These are phyloP conservation scores for Heteractis magnifica DNA, from an alignment of 92 coral and sea anemone species.

Conservation along the genomic window DNA sequence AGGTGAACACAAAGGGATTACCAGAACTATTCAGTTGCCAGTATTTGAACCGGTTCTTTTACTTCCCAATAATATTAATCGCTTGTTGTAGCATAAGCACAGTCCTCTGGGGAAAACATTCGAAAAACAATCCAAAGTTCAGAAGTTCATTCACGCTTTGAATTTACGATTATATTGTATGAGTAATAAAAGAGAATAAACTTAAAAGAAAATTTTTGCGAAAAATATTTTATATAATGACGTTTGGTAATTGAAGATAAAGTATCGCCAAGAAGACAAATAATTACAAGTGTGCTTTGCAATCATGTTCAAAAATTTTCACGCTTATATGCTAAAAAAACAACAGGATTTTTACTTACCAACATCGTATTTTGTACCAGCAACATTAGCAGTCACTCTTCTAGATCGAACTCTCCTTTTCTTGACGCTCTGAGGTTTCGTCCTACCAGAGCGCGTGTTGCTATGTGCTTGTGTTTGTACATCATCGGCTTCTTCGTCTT, in stretches of 20 bases:
- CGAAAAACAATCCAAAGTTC: background rate
- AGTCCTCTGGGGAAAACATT: background rate
- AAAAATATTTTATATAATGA: background rate
- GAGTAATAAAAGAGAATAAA: background rate
- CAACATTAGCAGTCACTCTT: constrained; percentile 79
- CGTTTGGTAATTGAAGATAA: background rate
- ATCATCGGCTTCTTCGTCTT: constrained; percentile 26
- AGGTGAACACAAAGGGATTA: constrained; percentile 7
- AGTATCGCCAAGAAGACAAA: background rate
- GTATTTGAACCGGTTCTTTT: background rate
- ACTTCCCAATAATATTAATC: background rate
- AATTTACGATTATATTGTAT: background rate
- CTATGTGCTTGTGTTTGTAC: background rate
- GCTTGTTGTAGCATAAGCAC: background rate
- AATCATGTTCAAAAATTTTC: background rate
- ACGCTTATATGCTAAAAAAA: background rate
- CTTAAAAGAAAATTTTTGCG: background rate
- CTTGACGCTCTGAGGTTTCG: constrained; percentile 21
- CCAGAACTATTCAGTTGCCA: background rate
- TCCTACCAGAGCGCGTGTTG: background rate
- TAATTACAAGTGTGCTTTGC: background rate
- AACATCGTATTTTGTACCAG: constrained; percentile 89
- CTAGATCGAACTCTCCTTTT: constrained; percentile 56
- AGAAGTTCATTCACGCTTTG: background rate
- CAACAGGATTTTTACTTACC: constrained; percentile 57